Evolutionary conservation across 53 echinoderm and acorn worm species (phyloP).

Genomic region (Holothuria scabra): DNA sequence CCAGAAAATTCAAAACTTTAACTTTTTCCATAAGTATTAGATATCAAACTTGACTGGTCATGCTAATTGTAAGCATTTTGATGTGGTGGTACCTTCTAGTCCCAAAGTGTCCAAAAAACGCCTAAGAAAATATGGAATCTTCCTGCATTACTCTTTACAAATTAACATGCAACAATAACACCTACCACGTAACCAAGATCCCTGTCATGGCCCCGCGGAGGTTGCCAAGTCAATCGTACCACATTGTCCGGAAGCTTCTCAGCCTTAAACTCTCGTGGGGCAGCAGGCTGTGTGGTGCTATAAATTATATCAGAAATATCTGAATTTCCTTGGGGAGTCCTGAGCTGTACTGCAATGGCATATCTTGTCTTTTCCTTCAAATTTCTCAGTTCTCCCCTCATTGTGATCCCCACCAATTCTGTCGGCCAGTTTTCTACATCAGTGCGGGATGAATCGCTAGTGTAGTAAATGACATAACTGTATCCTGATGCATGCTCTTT

Average conservation of each 20-base stretch:
- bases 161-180: not conserved
- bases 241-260: slow-evolving; percentile 50
- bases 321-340: slow-evolving; percentile 84
- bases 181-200: slow-evolving; percentile 36
- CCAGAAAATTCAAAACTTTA: no score
- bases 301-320: slow-evolving; percentile 62
- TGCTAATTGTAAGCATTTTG: no score
- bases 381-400: slow-evolving; percentile 57
- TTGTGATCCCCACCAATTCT: slow-evolving; percentile 56
- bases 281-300: slow-evolving; percentile 64
- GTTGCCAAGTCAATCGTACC: slow-evolving; percentile 68
- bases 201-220: slow-evolving; percentile 52
- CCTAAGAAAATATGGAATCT: no score
- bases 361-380: slow-evolving; percentile 73
- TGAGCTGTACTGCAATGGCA: slow-evolving; percentile 64
- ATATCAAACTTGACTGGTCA: no score
- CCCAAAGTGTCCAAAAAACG: no score
- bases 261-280: slow-evolving; percentile 63
- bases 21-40: no score
- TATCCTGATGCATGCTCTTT: slow-evolving; percentile 63
- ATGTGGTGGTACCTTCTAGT: no score
- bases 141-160: no score
- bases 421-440: slow-evolving; percentile 62
- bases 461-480: slow-evolving; percentile 80
- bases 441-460: slow-evolving; percentile 56